A percentile compares a stretch with the other conserved stretches of the same genome.
Evolutionary conservation across 2,113 vertebrate genomes (phyloP).

Genomic region (Ictalurus furcatus): DNA sequence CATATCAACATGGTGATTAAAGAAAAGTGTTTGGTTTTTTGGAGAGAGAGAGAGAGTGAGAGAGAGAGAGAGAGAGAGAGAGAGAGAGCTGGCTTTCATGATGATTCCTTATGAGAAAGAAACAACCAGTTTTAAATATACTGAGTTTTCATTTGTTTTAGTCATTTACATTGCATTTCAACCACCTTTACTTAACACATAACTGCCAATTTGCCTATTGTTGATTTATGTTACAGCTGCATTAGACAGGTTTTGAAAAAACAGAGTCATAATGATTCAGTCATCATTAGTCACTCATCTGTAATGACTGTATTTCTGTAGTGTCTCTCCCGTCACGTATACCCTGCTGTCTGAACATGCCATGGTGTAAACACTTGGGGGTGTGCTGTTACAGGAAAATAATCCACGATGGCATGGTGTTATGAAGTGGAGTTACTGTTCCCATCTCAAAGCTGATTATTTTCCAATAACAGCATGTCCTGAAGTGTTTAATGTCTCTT

Average conservation of each 20-base stretch:
- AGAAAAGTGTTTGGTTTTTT: no score
- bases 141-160: not conserved
- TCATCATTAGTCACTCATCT: not conserved
- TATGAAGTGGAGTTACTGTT: no score
- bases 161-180: not conserved
- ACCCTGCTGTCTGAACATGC: not conserved
- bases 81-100: not conserved
- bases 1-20: no score
- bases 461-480: no score
- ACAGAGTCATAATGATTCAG: not conserved
- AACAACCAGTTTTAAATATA: not conserved
- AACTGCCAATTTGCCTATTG: not conserved
- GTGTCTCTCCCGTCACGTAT: not conserved
- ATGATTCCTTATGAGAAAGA: not conserved
- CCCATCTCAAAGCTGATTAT: no score
- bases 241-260: not conserved
- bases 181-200: not conserved
- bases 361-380: not conserved
- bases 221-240: not conserved
- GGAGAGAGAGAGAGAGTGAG: no score
- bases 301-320: not conserved
- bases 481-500: not conserved
- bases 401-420: no score
- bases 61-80: no score
- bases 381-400: not conserved